Conservation (phyloP, 2,113 vertebrate genomes). For the Vulpes ferrilata region DNA sequence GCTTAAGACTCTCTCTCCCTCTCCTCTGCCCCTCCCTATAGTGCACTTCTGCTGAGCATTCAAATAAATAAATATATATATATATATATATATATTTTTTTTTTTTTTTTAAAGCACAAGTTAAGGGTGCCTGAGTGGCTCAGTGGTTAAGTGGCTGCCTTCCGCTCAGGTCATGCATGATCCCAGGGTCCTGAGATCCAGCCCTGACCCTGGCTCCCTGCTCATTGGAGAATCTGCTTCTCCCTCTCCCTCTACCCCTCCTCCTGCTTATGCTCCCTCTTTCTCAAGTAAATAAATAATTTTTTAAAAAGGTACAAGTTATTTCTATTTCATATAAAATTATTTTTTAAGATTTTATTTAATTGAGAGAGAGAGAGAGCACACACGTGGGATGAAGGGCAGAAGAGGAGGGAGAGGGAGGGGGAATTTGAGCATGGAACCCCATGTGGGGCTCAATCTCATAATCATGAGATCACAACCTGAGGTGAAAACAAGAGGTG, state of each 20-base stretch:
- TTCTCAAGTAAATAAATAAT: no score
- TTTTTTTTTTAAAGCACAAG: neutral
- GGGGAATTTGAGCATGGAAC: neutral
- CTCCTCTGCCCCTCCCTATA: neutral
- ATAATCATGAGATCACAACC: neutral
- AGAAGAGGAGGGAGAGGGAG: neutral
- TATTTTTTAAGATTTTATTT: neutral
- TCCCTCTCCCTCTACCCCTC: no score
- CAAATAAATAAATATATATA: neutral
- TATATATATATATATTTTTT: no score
- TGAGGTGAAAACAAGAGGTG: neutral
- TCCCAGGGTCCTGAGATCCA: no score
- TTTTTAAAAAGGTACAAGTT: no score
- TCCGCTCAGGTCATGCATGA: no score
- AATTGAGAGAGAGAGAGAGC: neutral
- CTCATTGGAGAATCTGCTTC: no score
- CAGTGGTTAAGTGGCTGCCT: no score
- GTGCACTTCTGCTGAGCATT: neutral
- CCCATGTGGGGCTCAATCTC: neutral
- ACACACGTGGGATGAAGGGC: neutral
- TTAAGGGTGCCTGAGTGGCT: neutral
- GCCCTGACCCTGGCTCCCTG: no score
- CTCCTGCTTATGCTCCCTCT: no score
- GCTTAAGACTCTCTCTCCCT: neutral
- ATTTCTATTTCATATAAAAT: no score